Base-by-base conservation (phyloP, 1,140 invertebrate species). In the Teleopsis dalmanni region DNA sequence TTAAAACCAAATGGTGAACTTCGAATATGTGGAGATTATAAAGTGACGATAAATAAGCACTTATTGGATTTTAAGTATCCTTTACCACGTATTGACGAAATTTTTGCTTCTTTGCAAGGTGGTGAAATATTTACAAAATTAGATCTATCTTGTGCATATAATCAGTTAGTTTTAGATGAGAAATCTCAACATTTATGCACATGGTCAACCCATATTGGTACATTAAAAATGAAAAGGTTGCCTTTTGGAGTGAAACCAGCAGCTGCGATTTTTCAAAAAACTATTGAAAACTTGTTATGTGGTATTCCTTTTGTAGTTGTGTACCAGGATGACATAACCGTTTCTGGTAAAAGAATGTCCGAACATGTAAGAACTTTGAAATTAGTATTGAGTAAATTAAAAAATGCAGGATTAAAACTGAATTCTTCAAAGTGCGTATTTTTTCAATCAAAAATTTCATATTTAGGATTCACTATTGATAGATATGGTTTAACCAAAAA, bases 241-340 rank as follows among this genome's bases (percentile, higher is more conserved):
- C 53, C 51, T 36, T 55, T 58, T 48, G 56, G 54, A 19, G 44
- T 61, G n/a, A 50, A 48, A 14, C 61, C 57, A 46, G 51, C 64
- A 8, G 58, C 59, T 0, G 57, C 60, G 49, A 64, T 62, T 37
- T 62, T 65, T 51, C 62, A 69, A 51, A 64, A 57, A 35, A 26
- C 55, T 8, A 60, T 64, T 53, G 62, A 61, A 38, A 59, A 62
- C 21, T 53, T 57, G 2, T 48, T 65, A 14, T 38, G 48, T 2
- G 54, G 55, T 4, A 29, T 60, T 13, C 42, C 40, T 7, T 42
- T 35, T 0, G 45, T 38, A 2, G 57, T 62, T 3, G 51, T 57
- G 3, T 65, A 57, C 57, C 31, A 53, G 9, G 58, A 66, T 21
- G 6, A 14, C n/a, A 63, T 73, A 9, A 57, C 64, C 10, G 40